A percentile compares a stretch with the other conserved stretches of the same genome.
phyloP scores from a whole-genome alignment of 2,888 invertebrate genomes.

The Scaptomyza cyrtandrae region DNA sequence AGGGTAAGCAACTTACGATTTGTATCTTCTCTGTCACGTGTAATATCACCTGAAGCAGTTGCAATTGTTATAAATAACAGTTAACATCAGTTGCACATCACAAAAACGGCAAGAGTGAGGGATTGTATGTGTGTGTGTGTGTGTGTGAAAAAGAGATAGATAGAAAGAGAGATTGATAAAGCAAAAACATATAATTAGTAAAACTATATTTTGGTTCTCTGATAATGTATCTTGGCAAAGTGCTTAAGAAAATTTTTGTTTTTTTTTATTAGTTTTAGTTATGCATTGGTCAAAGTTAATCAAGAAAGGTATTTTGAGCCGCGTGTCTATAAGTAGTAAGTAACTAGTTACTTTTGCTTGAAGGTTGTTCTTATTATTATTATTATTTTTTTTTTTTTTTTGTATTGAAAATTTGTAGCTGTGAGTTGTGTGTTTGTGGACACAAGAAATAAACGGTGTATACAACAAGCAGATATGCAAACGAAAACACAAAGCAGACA shows the following conservation, averaged over 20 bases:
- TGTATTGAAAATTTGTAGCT: conserved; percentile 19
- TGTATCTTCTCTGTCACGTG: conserved; percentile 90
- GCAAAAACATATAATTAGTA: conserved; percentile 60
- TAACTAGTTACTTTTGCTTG: conserved; percentile 28
- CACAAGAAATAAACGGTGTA: conserved; percentile 62
- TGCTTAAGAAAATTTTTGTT: conserved; percentile 50
- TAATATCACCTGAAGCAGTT: conserved; percentile 88
- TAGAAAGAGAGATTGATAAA: conserved; percentile 26
- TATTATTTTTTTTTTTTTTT: neutral
- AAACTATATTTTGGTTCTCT: conserved; percentile 10
- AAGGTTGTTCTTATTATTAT: conserved; percentile 20
- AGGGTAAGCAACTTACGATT: conserved; percentile 88
- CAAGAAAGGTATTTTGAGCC: conserved; percentile 76
- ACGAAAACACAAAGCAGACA: conserved; percentile 54
- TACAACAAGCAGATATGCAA: conserved; percentile 72
- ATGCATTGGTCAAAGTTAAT: conserved; percentile 66
- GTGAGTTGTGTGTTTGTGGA: conserved; percentile 31
- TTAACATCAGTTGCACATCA: conserved; percentile 15
- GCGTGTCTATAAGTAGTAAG: conserved; percentile 47
- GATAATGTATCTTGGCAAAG: conserved; percentile 27
- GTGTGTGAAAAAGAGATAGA: conserved; percentile 26
- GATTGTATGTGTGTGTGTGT: conserved; percentile 1
- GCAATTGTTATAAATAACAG: conserved; percentile 19
- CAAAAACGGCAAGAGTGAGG: conserved; percentile 26
- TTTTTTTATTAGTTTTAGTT: conserved; percentile 15